These are phyloP conservation scores for Whitmania pigra DNA, from an alignment of 1,140 invertebrate genomes.

Conservation along the genomic window DNA sequence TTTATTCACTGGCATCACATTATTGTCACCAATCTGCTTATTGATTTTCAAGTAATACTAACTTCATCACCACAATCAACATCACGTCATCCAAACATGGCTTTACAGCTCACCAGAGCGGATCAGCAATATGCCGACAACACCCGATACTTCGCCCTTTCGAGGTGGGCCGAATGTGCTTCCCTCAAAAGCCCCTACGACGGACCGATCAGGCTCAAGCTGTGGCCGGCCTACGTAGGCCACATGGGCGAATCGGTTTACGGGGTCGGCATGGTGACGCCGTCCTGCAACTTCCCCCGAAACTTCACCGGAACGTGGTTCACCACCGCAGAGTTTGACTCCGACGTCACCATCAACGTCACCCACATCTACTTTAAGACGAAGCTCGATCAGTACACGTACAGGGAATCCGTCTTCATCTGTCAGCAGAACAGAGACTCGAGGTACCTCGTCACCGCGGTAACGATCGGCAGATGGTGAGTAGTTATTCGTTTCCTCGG, in stretches of 20 bases:
- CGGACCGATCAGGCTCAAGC: constrained; percentile 68
- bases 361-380: constrained; percentile 84
- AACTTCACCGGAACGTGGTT: constrained; percentile 91
- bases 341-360: constrained; percentile 77
- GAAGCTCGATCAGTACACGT: constrained; percentile 63
- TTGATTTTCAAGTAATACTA: no score
- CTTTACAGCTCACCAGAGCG: constrained; percentile 35
- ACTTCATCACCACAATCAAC: constrained; percentile 7
- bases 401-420: constrained; percentile 78
- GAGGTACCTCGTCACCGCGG: constrained; percentile 81
- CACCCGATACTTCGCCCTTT: constrained; percentile 37
- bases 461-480: constrained; percentile 88
- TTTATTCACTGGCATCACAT: no score
- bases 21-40: no score
- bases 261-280: constrained; percentile 60
- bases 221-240: constrained; percentile 56
- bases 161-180: constrained; percentile 36
- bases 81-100: neutral
- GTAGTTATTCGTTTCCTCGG: constrained; percentile 25
- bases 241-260: constrained; percentile 44
- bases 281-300: constrained; percentile 76
- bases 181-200: constrained; percentile 68
- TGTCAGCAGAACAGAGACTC: constrained; percentile 73
- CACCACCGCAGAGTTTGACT: constrained; percentile 88
- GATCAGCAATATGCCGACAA: constrained; percentile 39